Base-by-base conservation (phyloP, 2,113 vertebrate genomes). In the Ceratotherium simum region DNA sequence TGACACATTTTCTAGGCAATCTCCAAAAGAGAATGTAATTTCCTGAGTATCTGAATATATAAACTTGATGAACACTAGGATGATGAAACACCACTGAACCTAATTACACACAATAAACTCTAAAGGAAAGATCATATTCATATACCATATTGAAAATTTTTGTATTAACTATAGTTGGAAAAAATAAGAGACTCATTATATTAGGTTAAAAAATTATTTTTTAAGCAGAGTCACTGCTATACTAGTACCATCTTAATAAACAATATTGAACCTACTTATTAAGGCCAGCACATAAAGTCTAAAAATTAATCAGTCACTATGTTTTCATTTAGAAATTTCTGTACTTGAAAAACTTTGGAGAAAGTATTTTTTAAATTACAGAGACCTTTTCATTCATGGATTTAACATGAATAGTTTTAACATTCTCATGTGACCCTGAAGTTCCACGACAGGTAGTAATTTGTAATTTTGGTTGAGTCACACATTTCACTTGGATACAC, bases 1-100 rank as follows among this genome's bases (percentile, higher is more conserved):
- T 87, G 48, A 51, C 54, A 93, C 4, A 69, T 62, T 90, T 97
- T 64, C 42, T 39, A 81, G 60, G 46, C 29, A 64, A 56, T 72
- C 6, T 60, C 36, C 72, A 87, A 90, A 93, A 95, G 48, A 87
- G 54, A 86, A 92, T 88, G 42, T 87, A 84, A 76, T 81, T 93
- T 95, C 16, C 75, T 76, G 20, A 75, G 21, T 87, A 82, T 72
- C 51, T 92, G 39, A 60, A 96, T 31, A 75, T 14, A 72, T 31
- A 87, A 93, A 84, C 39, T 27, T 80, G 46, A 92, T 92, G 65
- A 90, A 96, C 95, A 21, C 69, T 46, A 60, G 25, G 36, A 87
- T 76, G 48, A 94, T 48, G 29, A 80, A 80, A 60, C 25, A 64
- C 3, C 39, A n/a, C 0, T 5, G 17, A 78, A 27, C 48, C 12